Evolutionary conservation across 2,797 vertebrate species (phyloP).

Genomic region (Danio aesculapii): DNA sequence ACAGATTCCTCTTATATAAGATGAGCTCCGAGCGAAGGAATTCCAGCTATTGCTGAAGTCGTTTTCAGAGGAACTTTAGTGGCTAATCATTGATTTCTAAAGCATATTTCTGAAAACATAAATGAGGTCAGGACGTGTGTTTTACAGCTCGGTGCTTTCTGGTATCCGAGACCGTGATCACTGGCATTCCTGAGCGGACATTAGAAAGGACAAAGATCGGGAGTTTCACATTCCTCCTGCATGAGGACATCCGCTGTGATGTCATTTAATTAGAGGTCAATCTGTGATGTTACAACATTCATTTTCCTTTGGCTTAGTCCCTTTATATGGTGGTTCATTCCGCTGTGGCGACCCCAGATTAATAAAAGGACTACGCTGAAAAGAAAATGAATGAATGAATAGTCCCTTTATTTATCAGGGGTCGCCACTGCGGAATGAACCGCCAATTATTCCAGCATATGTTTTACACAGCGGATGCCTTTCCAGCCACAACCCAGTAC

Average conservation of each 20-base stretch:
- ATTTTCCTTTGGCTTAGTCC: no score
- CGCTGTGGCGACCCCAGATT: no score
- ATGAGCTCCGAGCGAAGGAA: constrained; percentile 12
- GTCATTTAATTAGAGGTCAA: constrained; percentile 17
- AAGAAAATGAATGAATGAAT: no score
- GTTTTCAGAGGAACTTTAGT: neutral
- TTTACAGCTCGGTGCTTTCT: constrained; percentile 8
- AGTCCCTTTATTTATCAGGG: no score
- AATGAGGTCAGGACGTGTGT: constrained; percentile 42
- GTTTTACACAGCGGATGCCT: no score
- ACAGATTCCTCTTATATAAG: neutral
- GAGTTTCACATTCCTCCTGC: constrained; percentile 64
- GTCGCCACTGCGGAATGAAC: no score
- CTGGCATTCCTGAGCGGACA: constrained; percentile 70
- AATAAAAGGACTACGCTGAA: no score
- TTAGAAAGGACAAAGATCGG: constrained; percentile 58
- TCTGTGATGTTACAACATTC: no score
- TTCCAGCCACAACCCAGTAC: no score
- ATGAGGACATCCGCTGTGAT: constrained; percentile 71
- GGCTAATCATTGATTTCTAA: constrained; percentile 17
- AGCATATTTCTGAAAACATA: constrained; percentile 12
- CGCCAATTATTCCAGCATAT: no score
- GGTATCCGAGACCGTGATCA: constrained; percentile 29
- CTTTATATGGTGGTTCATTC: no score
- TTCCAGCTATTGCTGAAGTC: constrained; percentile 21